A percentile compares a stretch with the other conserved stretches of the same genome.
Conservation (phyloP, 2,888 invertebrate species). For the Drosophila diplacantha region DNA sequence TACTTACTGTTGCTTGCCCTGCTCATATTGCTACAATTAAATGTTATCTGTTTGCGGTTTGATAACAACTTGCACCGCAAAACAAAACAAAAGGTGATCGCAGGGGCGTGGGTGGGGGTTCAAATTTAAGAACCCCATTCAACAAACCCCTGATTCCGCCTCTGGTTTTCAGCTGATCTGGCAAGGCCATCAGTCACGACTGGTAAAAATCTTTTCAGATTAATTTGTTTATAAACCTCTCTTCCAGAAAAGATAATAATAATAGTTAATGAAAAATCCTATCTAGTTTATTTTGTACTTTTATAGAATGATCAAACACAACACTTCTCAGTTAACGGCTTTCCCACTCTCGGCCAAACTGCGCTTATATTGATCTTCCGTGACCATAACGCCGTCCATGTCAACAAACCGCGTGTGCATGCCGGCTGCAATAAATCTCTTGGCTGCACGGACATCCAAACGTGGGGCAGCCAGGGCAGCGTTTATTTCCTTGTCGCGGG, state of each 20-base stretch:
- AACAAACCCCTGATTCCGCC: neutral
- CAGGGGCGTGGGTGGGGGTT: constrained; percentile 20
- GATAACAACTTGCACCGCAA: constrained; percentile 27
- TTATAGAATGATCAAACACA: neutral
- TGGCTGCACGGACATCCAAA: constrained; percentile 49
- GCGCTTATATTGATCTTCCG: constrained; percentile 33
- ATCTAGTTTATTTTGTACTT: constrained; percentile 9
- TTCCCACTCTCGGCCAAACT: constrained; percentile 8
- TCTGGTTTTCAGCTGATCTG: neutral
- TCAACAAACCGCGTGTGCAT: constrained; percentile 51
- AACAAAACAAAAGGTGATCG: constrained; percentile 12
- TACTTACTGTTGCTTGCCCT: constrained; percentile 52
- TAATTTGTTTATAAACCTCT: neutral
- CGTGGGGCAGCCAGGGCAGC: constrained; percentile 36
- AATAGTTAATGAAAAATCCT: neutral
- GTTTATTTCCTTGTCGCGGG: constrained; percentile 50
- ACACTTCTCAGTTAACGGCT: neutral
- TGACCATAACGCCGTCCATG: constrained; percentile 36
- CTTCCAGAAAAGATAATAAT: too few relatives aligned
- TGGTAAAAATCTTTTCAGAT: neutral
- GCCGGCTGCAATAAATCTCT: constrained; percentile 55
- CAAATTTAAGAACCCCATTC: neutral
- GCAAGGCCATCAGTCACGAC: neutral
- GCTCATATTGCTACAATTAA: constrained; percentile 43
- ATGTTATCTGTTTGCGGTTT: constrained; percentile 23